These are phyloP conservation scores for Pterostichus niger DNA, from an alignment of 2,888 invertebrate species.

Conservation along the genomic window DNA sequence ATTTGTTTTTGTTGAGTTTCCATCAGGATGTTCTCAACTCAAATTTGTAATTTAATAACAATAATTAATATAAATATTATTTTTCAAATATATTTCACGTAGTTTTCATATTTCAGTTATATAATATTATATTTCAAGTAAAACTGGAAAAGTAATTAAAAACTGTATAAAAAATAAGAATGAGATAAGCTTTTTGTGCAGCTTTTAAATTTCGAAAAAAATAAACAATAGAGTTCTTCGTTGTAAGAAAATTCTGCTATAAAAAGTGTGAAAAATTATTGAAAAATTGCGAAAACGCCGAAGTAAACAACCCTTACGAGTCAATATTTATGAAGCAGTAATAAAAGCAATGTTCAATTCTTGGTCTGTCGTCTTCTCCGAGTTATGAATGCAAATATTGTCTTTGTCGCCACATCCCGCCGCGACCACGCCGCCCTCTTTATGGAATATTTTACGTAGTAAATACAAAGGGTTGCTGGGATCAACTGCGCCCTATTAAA, in stretches of 20 bases:
- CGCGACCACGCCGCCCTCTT: slow-evolving; percentile 11
- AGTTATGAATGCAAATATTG: slow-evolving; percentile 50
- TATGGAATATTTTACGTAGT: slow-evolving; percentile 48
- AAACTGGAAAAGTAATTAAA: too few relatives aligned
- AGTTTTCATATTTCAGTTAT: too few relatives aligned
- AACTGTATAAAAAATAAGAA: too few relatives aligned
- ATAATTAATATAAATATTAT: too few relatives aligned
- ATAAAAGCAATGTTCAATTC: slow-evolving; percentile 46
- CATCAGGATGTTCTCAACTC: too few relatives aligned
- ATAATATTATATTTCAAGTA: too few relatives aligned
- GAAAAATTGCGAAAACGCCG: slow-evolving; percentile 12
- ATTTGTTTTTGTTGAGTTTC: too few relatives aligned
- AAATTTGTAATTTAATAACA: too few relatives aligned
- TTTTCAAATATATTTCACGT: too few relatives aligned
- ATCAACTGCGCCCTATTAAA: slow-evolving; percentile 50
- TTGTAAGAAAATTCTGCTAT: too few relatives aligned
- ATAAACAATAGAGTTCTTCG: background rate
- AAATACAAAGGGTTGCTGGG: slow-evolving; percentile 39
- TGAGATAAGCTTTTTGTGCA: too few relatives aligned
- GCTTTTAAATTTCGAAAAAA: too few relatives aligned
- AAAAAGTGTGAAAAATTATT: slow-evolving; percentile 25
- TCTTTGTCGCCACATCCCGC: slow-evolving; percentile 21
- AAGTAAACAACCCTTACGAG: slow-evolving; percentile 1
- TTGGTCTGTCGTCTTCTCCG: background rate
- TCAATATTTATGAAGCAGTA: slow-evolving; percentile 44